Evolutionary conservation across 2,113 vertebrate species (phyloP), one percentile per base, ranked within the genome.

Genomic region (Mystacornis crossleyi): DNA sequence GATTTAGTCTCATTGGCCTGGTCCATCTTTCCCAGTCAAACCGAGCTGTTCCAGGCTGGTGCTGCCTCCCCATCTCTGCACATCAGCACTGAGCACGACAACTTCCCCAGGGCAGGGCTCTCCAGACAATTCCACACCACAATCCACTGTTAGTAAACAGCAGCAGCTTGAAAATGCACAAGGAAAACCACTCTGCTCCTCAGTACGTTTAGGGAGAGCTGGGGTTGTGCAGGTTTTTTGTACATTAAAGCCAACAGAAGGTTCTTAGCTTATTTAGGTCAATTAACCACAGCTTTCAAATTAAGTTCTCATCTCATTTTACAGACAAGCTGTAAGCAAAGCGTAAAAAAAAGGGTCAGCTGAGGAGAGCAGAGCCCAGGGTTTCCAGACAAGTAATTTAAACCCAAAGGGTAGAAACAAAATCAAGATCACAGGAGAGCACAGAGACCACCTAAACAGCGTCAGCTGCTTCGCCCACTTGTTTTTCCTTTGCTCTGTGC

Each of bases 241-340:
- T 29, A 31, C 38, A 14, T 26, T 60, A 33, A 74, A 94, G 75
- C 70, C 90, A 96, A 28, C 86, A 94, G 94, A 97, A 96, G 88
- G 88, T 87, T 94, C 81, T 95, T 85, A 64, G 82, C 89, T 92
- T 90, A 96, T 95, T 93, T 97, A 93, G 95, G 94, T 93, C 95
- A 96, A 95, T 95, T 96, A 96, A 97, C 85, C 81, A 69, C 82
- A 72, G 92, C 93, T 95, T 95, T 95, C 87, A 96, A 96, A 96
- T 96, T 93, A 96, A 96, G 79, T 94, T 92, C 93, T 93, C 86
- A 31, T 95, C 85, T 94, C 85, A 9, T 93, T 95, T 96, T 96
- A 89, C 85, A 89, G 92, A 89, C 73, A 86, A 74, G 92, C 90
- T 92, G 90, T 86, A 95, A 96, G 96, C 85, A 97, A 95, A 96